Base-by-base conservation (phyloP, 2,888 invertebrate genomes). In the Lasius fuliginosus region DNA sequence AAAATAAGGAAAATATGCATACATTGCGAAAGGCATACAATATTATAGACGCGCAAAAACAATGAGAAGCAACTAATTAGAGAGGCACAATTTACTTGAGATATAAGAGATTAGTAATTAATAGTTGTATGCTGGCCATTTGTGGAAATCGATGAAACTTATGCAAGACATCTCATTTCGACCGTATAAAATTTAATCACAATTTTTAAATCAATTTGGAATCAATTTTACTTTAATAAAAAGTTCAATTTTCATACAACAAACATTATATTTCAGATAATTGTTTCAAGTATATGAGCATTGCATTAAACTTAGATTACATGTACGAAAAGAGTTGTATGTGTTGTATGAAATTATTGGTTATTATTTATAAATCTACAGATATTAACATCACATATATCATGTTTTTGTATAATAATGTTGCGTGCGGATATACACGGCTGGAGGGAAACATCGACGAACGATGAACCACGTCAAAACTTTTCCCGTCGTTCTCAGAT, bases 401-500 rank as follows among this genome's bases (percentile, higher is more conserved):
- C 67, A 23, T 56, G 56, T 67, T 79, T 33, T 69, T 23, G 79
- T 46, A 58, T 46, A 69, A 79, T 71, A 71, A 71, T 46, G 15
- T 79, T 71, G 79, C 79, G 30, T 11, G 58, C n/a, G 76, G 30
- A 76, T 64, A 18, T 12, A 40, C 53, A 27, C 8, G 40, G 18
- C 33, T 53, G 60, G 15, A 62, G 33, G 56, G 56, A 58, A 60
- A 71, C 23, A 36, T 60, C 68, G 68, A 53, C 53, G 40, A 79
- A 36, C 46, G 12, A 40, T 33, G 56, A 18, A 12, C 18, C n/a
- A 5, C 4, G 90, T 87, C 88, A 90, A 90, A 87, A 89, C 84
- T 86, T 91, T 82, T 73, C 68, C 87, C 74, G 82, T 40, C 64
- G 69, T 64, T 62, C 84, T 3, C 87, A 83, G 84, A 87, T 86